phyloP scores from a whole-genome alignment of 2,113 vertebrate species.

The Stercorarius parasiticus region DNA sequence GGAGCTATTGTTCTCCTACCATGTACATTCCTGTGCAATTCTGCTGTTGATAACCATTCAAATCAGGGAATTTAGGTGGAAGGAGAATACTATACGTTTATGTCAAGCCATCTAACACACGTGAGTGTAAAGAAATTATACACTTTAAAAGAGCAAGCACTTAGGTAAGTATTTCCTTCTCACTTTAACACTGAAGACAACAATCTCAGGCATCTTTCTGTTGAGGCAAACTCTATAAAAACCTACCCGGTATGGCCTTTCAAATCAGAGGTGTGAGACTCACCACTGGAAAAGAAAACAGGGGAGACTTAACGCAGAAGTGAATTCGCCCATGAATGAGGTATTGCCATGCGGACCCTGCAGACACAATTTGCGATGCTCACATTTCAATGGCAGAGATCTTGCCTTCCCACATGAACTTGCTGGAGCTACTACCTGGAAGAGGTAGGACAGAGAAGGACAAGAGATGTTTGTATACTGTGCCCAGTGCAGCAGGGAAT shows the following conservation, averaged over 20 bases:
- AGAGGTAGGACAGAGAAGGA: background rate
- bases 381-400: background rate
- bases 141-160: background rate
- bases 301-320: background rate
- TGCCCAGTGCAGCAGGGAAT: background rate
- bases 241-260: background rate
- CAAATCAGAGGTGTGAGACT: background rate
- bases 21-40: background rate
- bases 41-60: constrained; percentile 19
- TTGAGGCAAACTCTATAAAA: background rate
- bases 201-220: background rate
- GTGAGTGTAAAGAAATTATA: background rate
- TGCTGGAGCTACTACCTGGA: background rate
- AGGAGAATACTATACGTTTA: background rate
- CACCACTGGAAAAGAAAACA: background rate
- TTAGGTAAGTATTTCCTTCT: background rate
- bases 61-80: background rate
- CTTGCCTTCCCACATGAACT: background rate
- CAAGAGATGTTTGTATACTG: fast-evolving
- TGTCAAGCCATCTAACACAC: background rate
- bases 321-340: background rate
- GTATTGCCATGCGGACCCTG: background rate
- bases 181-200: background rate
- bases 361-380: background rate
- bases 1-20: constrained; percentile 32